Evolutionary conservation across 2,797 vertebrate species (phyloP).

Genomic region (Hydrophis major): DNA sequence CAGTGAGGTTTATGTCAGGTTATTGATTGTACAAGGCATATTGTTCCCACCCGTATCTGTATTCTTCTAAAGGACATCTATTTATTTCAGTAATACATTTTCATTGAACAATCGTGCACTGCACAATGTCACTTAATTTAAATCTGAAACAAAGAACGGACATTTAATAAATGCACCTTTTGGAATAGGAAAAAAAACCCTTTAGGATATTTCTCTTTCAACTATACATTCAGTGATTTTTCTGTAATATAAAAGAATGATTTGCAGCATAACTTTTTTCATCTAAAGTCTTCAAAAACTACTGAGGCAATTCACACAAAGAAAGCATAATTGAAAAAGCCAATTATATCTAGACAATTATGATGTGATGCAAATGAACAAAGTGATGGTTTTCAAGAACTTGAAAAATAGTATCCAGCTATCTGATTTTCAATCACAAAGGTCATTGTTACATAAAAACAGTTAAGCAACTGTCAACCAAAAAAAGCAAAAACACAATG

Average conservation of each 20-base stretch:
- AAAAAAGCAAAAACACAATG: neutral
- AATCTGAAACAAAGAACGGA: neutral
- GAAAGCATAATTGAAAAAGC: neutral
- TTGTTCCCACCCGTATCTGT: neutral
- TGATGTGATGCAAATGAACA: neutral
- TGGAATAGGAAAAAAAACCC: neutral
- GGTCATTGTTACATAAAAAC: neutral
- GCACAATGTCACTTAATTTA: neutral
- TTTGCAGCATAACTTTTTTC: neutral
- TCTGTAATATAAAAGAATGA: neutral
- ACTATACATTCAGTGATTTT: neutral
- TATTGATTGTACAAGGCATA: neutral
- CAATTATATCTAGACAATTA: neutral
- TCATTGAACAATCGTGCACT: neutral
- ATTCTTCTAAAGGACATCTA: conserved; percentile 1
- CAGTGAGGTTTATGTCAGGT: neutral
- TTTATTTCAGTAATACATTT: conserved; percentile 2
- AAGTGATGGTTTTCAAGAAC: neutral
- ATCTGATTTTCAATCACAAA: neutral
- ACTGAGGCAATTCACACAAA: neutral
- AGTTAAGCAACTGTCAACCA: neutral
- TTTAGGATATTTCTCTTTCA: neutral
- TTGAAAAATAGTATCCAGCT: neutral
- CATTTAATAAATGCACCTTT: neutral
- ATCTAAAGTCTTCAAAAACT: neutral